Evolutionary conservation across 2,888 invertebrate species (phyloP).

Genomic region (Drosophila emarginata): DNA sequence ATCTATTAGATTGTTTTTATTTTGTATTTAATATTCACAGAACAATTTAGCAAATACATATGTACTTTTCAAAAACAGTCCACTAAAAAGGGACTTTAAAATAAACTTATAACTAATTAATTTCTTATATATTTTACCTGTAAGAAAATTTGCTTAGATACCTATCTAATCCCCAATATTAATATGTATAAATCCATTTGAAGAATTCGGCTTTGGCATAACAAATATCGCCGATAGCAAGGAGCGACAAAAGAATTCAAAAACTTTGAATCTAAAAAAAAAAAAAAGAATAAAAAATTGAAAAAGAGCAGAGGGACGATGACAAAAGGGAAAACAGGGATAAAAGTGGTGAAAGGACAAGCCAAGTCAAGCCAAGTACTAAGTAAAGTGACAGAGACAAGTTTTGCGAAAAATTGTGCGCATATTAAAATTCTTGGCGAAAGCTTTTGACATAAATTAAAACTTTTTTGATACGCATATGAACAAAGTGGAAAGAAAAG

Average conservation of each 20-base stretch:
- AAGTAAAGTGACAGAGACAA: slow-evolving; percentile 52
- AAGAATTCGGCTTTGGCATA: neutral
- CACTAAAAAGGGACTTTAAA: no score
- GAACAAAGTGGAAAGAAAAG: slow-evolving; percentile 24
- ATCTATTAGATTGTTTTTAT: no score
- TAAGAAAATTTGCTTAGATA: no score
- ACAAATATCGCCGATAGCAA: neutral
- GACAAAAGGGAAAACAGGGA: neutral
- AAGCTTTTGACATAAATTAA: slow-evolving; percentile 82
- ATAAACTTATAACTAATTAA: no score
- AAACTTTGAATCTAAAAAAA: slow-evolving; percentile 34
- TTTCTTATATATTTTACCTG: no score
- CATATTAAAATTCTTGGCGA: slow-evolving; percentile 82
- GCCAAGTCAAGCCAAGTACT: slow-evolving; percentile 36
- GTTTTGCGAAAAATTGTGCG: slow-evolving; percentile 72
- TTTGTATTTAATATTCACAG: no score
- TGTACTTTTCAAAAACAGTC: no score
- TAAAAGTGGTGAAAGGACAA: slow-evolving; percentile 25
- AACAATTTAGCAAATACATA: no score
- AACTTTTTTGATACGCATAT: slow-evolving; percentile 70
- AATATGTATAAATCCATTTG: neutral
- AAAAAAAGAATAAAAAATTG: neutral
- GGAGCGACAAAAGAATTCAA: slow-evolving; percentile 50
- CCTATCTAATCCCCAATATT: no score
- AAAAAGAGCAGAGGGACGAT: neutral